Evolutionary conservation across 2,113 vertebrate species (phyloP).

Genomic region (Rhadina sibilatrix): DNA sequence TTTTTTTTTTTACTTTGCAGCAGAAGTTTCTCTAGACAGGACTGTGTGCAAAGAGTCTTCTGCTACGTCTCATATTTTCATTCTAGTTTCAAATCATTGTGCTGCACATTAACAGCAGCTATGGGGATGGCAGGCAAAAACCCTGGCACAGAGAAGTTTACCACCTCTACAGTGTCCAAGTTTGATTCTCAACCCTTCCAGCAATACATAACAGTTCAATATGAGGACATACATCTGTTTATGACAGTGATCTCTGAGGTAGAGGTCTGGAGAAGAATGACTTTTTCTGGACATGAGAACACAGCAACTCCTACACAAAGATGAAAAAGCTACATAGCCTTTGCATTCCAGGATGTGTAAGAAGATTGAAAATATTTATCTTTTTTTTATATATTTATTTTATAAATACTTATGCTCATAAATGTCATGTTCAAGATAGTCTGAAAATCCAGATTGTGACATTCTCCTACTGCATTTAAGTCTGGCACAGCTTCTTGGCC

Average conservation of each 20-base stretch:
- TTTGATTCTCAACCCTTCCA: background rate
- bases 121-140: background rate
- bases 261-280: background rate
- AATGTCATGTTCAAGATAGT: background rate
- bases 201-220: background rate
- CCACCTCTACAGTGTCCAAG: background rate
- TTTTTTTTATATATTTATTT: background rate
- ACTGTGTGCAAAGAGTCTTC: background rate
- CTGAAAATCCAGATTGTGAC: background rate
- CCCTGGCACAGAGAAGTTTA: background rate
- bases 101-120: background rate
- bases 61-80: background rate
- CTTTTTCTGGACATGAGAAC: background rate
- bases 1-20: background rate
- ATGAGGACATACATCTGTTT: background rate
- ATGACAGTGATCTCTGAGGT: background rate
- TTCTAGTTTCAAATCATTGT: background rate
- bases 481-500: background rate
- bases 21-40: background rate
- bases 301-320: background rate
- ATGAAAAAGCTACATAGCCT: background rate
- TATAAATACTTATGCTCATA: background rate
- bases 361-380: background rate
- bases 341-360: background rate
- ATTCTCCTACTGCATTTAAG: background rate